phyloP scores from a whole-genome alignment of 2,888 invertebrate genomes.

The Hartigia nigra region DNA sequence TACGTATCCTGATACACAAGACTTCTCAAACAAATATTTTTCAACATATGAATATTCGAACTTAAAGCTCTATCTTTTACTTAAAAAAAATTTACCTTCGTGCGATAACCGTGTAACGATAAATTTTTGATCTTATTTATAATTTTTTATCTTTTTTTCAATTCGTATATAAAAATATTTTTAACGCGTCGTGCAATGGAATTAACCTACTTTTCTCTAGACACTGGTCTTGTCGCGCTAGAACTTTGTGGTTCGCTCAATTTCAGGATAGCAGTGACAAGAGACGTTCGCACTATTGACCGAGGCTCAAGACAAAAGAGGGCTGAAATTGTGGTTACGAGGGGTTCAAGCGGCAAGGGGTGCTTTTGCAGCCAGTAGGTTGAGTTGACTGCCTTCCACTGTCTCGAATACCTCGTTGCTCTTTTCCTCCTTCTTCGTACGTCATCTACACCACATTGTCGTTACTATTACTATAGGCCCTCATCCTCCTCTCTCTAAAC shows the following conservation, averaged over 20 bases:
- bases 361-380: background rate
- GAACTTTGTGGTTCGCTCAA: background rate
- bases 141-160: background rate
- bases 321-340: background rate
- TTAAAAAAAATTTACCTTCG: background rate
- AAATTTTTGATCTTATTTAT: too few species aligned
- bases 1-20: constrained; percentile 33
- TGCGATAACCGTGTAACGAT: background rate
- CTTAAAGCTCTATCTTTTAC: background rate
- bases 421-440: background rate
- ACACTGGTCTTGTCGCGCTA: background rate
- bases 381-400: background rate
- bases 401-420: background rate
- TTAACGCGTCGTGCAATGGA: background rate
- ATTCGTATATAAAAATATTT: background rate
- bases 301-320: background rate
- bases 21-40: background rate
- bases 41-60: background rate
- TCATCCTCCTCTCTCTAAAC: too few species aligned
- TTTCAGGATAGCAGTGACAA: background rate
- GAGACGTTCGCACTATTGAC: background rate
- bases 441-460: constrained; percentile 1
- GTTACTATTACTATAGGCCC: background rate
- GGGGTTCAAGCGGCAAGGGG: background rate
- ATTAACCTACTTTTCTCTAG: background rate